Conservation (phyloP, 2,888 invertebrate species). For the Tupiocoris notatus region DNA sequence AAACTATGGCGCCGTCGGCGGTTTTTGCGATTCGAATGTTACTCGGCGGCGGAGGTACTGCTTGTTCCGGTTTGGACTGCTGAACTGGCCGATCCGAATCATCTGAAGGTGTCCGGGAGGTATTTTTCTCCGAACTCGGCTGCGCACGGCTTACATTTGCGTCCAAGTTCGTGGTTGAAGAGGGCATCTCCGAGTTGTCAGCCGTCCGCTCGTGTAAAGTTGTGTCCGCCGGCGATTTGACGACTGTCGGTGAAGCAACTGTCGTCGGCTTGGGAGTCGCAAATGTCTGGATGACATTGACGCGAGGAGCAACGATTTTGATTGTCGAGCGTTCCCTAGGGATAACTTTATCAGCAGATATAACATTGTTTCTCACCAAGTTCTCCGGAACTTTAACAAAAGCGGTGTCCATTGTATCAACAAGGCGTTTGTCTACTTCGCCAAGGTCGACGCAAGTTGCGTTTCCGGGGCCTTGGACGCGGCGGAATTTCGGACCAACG, state of each 20-base stretch:
- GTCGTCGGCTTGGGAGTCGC: not conserved
- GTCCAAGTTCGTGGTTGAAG: not conserved
- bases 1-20: constrained; percentile 87
- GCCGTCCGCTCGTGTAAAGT: not conserved
- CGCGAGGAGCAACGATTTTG: not conserved
- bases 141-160: too few relatives aligned
- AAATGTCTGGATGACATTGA: not conserved
- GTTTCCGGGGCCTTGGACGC: not conserved
- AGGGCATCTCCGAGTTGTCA: not conserved
- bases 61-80: constrained; percentile 53
- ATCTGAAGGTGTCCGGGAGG: not conserved
- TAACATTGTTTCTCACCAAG: not conserved
- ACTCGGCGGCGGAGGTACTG: constrained; percentile 95
- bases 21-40: constrained; percentile 96
- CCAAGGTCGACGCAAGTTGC: not conserved
- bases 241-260: not conserved
- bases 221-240: not conserved
- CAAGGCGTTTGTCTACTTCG: not conserved
- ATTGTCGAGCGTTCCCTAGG: not conserved
- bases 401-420: not conserved
- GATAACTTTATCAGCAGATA: not conserved
- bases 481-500: not conserved
- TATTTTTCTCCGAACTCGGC: not conserved
- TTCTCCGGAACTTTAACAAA: not conserved
- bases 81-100: not conserved